Conservation (phyloP, 2,888 invertebrate genomes). For the Sesamia inferens region DNA sequence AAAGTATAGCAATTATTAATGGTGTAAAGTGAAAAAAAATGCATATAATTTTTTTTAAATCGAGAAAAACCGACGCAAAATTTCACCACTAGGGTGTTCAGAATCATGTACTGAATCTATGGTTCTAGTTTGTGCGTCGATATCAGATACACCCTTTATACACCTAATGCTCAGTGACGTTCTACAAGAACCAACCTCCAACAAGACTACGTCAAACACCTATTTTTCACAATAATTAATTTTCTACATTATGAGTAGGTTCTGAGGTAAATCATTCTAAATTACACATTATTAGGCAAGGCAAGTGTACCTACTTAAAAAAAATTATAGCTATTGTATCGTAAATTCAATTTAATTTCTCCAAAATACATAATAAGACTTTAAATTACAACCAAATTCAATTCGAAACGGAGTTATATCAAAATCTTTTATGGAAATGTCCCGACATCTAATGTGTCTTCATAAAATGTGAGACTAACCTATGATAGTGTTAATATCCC, state of each 20-base stretch:
- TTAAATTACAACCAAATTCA: conserved; percentile 61
- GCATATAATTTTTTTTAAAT: no score
- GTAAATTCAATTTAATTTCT: conserved; percentile 22
- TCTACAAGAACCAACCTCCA: no score
- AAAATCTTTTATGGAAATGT: conserved; percentile 83
- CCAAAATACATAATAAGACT: conserved; percentile 36
- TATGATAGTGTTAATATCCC: conserved; percentile 90
- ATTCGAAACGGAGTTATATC: conserved; percentile 62
- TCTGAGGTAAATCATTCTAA: neutral
- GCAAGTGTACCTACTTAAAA: no score
- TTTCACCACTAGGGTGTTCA: no score
- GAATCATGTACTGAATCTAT: no score
- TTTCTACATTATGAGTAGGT: neutral
- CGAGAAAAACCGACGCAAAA: no score
- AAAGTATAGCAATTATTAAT: no score
- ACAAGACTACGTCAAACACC: neutral
- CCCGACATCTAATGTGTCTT: conserved; percentile 85
- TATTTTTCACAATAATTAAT: neutral
- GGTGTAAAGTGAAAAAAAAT: no score
- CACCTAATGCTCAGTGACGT: no score
- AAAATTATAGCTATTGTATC: neutral
- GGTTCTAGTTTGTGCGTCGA: no score
- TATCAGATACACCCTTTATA: no score
- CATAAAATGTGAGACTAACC: conserved; percentile 88
- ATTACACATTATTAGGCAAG: neutral